Base-by-base conservation (phyloP, 2,888 invertebrate genomes). In the Morpho deidamia region DNA sequence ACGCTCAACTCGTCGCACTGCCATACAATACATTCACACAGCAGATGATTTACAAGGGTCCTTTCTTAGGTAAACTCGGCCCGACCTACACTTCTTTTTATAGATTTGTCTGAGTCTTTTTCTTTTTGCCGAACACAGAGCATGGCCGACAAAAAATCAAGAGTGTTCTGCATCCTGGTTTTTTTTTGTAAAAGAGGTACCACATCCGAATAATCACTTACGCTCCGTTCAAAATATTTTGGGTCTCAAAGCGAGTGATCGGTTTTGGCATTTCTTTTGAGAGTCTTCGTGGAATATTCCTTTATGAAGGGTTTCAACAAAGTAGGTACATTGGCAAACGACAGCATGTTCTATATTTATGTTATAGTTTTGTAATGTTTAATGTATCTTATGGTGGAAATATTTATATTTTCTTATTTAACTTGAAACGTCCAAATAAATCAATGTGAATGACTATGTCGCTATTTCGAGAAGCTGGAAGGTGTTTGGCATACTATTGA, bases 401-500 rank as follows among this genome's bases (percentile, higher is more conserved):
- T 32, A 11, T 43, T 35, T 53, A 44, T 44, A 39, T 45, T 42
- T 43, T 42, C 33, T n/a, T 11, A 55, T 46, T 53, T 40, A 39
- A 48, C 41, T 11, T 11, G 39, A 44, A 38, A 34, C 51, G 32
- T 49, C 50, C 47, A 77, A 75, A 82, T 81, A 80, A 79, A 83
- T 86, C 81, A 82, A 78, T 82, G 77, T 52, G 51, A 81, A 68
- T 66, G 65, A 66, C 73, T 76, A 74, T 76, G 82, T 69, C 60
- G 80, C 83, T 87, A 87, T 87, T 87, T 85, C 69, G 76, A 85
- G 86, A 83, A 77, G 74, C 85, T 88, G 87, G 85, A 89, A 88
- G 89, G 87, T 88, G 88, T 88, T 88, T 83, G 88, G 87, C 87
- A 86, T 88, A 84, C 78, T 88, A 89, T 86, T 87, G 87, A 87